These are phyloP conservation scores for Zaprionus kolodkinae DNA, from an alignment of 1,140 invertebrate genomes.

Conservation along the genomic window DNA sequence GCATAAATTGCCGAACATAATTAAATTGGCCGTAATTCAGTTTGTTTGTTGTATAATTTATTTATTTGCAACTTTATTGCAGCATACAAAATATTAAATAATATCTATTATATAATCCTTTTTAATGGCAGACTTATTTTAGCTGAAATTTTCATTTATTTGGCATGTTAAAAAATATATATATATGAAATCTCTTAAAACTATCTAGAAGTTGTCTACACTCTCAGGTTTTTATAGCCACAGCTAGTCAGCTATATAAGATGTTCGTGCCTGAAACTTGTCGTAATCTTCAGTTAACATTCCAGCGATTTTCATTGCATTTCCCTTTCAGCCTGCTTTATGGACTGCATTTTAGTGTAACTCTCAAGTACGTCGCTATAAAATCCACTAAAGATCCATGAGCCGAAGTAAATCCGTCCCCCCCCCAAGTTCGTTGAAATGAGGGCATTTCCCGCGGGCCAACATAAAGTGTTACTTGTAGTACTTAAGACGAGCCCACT, in stretches of 20 bases:
- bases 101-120: background rate
- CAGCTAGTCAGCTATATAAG: background rate
- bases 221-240: background rate
- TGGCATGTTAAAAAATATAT: too few relatives aligned
- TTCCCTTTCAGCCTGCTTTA: constrained; percentile 31
- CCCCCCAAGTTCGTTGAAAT: too few relatives aligned
- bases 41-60: background rate
- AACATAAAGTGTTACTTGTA: constrained; percentile 42
- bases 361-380: constrained; percentile 26
- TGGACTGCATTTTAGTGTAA: constrained; percentile 33
- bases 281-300: background rate
- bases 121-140: background rate
- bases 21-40: background rate
- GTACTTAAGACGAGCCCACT: constrained; percentile 17
- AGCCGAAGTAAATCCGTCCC: constrained; percentile 13
- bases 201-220: too few relatives aligned
- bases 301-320: constrained; percentile 6
- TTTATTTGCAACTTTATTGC: background rate
- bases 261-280: background rate
- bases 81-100: background rate
- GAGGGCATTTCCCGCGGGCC: constrained; percentile 17
- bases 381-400: constrained; percentile 19
- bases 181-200: too few relatives aligned
- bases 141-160: background rate
- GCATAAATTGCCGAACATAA: background rate